A percentile compares a stretch with the other conserved stretches of the same genome.
phyloP scores from a whole-genome alignment of 1,140 invertebrate genomes.

The Lycorma delicatula region DNA sequence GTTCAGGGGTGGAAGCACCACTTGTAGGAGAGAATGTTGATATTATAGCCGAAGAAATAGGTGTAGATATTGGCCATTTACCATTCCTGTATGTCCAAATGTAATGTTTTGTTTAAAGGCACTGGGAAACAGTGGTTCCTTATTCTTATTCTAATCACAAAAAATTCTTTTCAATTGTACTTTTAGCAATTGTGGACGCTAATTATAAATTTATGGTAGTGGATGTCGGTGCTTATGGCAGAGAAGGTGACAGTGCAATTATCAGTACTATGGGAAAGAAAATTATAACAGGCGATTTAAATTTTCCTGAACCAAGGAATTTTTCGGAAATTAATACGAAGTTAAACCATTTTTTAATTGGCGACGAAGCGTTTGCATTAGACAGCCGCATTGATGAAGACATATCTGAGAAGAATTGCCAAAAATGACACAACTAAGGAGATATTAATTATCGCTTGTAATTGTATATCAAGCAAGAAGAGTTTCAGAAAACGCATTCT shows the following conservation, averaged over 20 bases:
- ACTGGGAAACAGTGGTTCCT: constrained; percentile 32
- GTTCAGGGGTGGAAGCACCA: no score
- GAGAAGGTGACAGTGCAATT: constrained; percentile 35
- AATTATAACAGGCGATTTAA: constrained; percentile 30
- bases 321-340: no score
- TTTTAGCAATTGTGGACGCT: constrained; percentile 36
- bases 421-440: constrained; percentile 18
- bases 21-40: no score
- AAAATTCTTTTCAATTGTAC: constrained; percentile 39
- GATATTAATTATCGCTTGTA: constrained; percentile 3
- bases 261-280: constrained; percentile 32
- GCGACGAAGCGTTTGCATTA: no score
- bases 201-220: constrained; percentile 33
- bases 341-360: constrained; percentile 34
- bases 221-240: constrained; percentile 39
- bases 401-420: no score
- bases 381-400: no score
- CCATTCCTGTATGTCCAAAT: no score
- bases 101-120: no score
- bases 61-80: no score
- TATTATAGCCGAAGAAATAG: no score
- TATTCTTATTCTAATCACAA: constrained; percentile 40
- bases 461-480: constrained; percentile 5
- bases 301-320: constrained; percentile 28
- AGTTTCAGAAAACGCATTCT: constrained; percentile 11